These are phyloP conservation scores for Cephalopterus ornatus DNA, from an alignment of 2,113 vertebrate genomes.

Conservation along the genomic window DNA sequence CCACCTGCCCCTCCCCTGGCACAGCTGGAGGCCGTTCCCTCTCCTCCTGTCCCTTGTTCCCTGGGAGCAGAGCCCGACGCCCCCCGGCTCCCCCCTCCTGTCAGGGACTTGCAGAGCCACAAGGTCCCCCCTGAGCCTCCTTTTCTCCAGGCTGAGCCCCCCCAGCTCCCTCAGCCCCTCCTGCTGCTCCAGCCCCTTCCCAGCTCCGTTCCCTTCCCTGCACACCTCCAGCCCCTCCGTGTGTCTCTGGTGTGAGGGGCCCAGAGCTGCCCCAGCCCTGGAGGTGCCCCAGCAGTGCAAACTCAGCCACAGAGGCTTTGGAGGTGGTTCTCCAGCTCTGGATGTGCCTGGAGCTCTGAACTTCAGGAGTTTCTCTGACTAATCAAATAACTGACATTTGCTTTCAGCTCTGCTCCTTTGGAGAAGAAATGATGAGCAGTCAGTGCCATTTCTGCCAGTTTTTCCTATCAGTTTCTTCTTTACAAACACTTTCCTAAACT, in stretches of 20 bases:
- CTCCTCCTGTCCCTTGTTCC: too few species aligned
- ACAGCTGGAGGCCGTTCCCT: too few species aligned
- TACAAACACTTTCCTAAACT: background rate
- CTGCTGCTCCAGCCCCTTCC: background rate
- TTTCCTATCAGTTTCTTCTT: background rate
- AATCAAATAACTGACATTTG: background rate
- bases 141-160: too few species aligned
- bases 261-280: background rate
- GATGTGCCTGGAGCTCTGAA: background rate
- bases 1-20: too few species aligned
- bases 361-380: background rate
- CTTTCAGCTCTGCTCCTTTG: background rate
- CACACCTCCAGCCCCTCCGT: background rate
- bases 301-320: background rate
- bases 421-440: background rate
- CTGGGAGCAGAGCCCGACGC: too few species aligned
- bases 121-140: too few species aligned
- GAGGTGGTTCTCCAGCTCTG: background rate
- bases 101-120: too few species aligned
- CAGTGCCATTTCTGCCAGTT: background rate
- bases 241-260: background rate
- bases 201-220: background rate
- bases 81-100: too few species aligned
- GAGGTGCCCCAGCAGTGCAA: background rate
- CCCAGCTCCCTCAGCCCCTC: background rate